Percentiles rank a stretch among this genome's conserved stretches.
phyloP scores from a whole-genome alignment of 2,888 invertebrate genomes.

The Chesias legatella region DNA sequence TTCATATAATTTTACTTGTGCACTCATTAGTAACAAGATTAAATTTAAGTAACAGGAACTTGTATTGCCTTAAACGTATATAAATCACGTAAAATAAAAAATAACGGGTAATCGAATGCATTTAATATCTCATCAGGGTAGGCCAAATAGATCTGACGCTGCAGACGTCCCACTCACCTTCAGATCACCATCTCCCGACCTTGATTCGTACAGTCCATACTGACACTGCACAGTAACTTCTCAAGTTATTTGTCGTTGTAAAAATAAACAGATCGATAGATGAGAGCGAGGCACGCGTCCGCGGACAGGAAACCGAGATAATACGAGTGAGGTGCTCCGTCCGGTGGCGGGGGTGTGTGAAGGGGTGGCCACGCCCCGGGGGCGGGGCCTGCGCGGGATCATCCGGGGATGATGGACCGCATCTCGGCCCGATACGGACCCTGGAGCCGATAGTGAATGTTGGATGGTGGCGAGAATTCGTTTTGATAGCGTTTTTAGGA shows the following conservation, averaged over 20 bases:
- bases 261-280: slow-evolving; percentile 77
- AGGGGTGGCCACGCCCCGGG: slow-evolving; percentile 43
- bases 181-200: slow-evolving; percentile 32
- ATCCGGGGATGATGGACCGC: slow-evolving; percentile 27
- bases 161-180: slow-evolving; percentile 33
- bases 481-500: neutral
- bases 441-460: slow-evolving; percentile 4
- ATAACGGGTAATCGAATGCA: too few species aligned
- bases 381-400: slow-evolving; percentile 49
- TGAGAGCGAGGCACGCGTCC: slow-evolving; percentile 72
- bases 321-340: slow-evolving; percentile 63
- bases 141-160: too few species aligned
- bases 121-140: too few species aligned
- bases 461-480: neutral
- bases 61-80: too few species aligned
- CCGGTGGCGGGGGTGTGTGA: slow-evolving; percentile 44
- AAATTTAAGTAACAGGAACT: too few species aligned
- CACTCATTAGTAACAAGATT: too few species aligned
- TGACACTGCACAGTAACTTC: slow-evolving; percentile 35
- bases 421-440: slow-evolving; percentile 16
- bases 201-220: slow-evolving; percentile 37
- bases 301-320: slow-evolving; percentile 77
- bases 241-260: slow-evolving; percentile 58
- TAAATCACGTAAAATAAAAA: too few species aligned
- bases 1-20: too few species aligned